A percentile compares a stretch with the other conserved stretches of the same genome.
Evolutionary conservation across 2,797 vertebrate genomes (phyloP).

Genomic region (Atherinosoma microstoma): DNA sequence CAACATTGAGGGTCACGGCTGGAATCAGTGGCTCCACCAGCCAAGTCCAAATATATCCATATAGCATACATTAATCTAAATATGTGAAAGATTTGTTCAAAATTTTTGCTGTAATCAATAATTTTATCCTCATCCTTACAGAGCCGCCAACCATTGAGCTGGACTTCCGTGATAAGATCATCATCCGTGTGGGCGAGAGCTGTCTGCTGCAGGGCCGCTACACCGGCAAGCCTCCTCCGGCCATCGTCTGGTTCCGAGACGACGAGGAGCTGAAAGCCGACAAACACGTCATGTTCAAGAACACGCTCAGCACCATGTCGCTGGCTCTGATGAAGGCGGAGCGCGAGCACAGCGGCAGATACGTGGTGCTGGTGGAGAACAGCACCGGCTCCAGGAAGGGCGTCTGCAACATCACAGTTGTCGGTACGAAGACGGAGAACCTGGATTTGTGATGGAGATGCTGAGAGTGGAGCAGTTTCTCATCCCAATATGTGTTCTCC

Average conservation of each 20-base stretch:
- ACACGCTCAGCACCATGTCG: constrained; percentile 89
- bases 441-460: too few relatives aligned
- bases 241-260: constrained; percentile 92
- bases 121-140: constrained; percentile 60
- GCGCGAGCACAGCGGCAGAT: constrained; percentile 93
- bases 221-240: constrained; percentile 93
- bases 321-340: constrained; percentile 91
- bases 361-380: constrained; percentile 94
- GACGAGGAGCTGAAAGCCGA: constrained; percentile 90
- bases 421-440: constrained; percentile 83
- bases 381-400: constrained; percentile 95
- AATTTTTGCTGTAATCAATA: too few relatives aligned
- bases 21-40: too few relatives aligned
- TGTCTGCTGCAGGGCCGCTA: constrained; percentile 92
- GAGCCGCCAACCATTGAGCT: constrained; percentile 96
- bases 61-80: too few relatives aligned
- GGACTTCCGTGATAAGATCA: constrained; percentile 95
- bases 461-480: not conserved
- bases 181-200: constrained; percentile 92
- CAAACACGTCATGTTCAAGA: constrained; percentile 89
- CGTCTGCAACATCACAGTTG: constrained; percentile 91
- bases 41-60: too few relatives aligned
- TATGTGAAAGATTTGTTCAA: too few relatives aligned
- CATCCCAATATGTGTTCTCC: not conserved
- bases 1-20: too few relatives aligned